Evolutionary conservation across 2,888 invertebrate species (phyloP), one percentile per base, ranked within the genome.

Genomic region (Eustalomyia histrio): DNA sequence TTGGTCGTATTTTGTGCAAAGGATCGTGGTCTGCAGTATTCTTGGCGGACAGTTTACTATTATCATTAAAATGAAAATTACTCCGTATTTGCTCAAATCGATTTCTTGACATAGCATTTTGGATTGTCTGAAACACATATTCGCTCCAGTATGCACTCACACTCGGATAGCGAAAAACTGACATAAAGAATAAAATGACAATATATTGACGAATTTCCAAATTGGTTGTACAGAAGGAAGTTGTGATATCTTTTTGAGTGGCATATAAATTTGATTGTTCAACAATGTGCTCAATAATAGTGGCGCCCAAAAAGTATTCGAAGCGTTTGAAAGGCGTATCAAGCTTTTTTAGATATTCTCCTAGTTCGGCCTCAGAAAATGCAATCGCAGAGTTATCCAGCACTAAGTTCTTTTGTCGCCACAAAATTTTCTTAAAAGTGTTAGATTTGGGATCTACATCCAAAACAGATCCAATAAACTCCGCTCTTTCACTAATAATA

Each of bases 61-160:
- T 83, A 29, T 85, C 81, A 58, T 83, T 83, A 71, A 83, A 84
- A 79, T 82, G 78, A 12, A 84, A 61, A 78, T 83, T 79, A 16
- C 55, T 69, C 67, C 65, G 67, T 29, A 79, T 83, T 74, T 76
- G 39, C 12, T 75, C 78, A 78, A 83, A 83, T 50, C 80, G 69
- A 73, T 79, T n/a, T 75, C 21, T 69, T 76, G 76, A 52, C 83
- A 84, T 83, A 65, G 83, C 75, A 39, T 67, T 74, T 35, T 78
- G 64, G 17, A 84, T 71, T 68, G 67, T 72, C 69, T 73, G 53
- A 68, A 84, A 82, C 18, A 73, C 76, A 72, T 84, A 55, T 76
- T 80, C 68, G 21, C 74, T 61, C 83, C 83, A 83, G 75, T 83
- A 83, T 75, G 71, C 65, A 43, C 74, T 67, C 14, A 74, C 64